A percentile compares a stretch with the other conserved stretches of the same genome.
These are phyloP conservation scores for Erebia ligea DNA, from an alignment of 2,888 invertebrate genomes.

Conservation along the genomic window DNA sequence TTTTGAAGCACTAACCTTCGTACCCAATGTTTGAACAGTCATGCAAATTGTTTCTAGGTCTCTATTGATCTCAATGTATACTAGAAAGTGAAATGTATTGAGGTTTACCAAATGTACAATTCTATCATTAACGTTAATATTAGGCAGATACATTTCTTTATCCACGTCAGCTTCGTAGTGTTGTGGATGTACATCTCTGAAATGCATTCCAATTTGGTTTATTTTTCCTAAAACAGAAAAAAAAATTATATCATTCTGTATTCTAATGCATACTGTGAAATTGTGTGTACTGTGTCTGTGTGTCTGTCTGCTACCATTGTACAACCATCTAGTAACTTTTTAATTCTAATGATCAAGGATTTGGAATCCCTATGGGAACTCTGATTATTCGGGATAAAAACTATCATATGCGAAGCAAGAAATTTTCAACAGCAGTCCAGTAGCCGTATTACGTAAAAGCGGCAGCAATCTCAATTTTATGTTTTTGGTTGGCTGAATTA, in stretches of 20 bases:
- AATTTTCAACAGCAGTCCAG: too few species aligned
- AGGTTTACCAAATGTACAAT: constrained; percentile 52
- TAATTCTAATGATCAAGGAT: too few species aligned
- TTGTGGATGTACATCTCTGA: constrained; percentile 53
- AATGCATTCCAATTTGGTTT: constrained; percentile 56
- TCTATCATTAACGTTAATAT: constrained; percentile 46
- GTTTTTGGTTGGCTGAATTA: too few species aligned
- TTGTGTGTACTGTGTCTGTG: too few species aligned
- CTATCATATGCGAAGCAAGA: too few species aligned
- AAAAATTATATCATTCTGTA: not conserved
- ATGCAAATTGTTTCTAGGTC: constrained; percentile 52
- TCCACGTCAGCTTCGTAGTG: constrained; percentile 52
- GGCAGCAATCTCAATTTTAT: too few species aligned
- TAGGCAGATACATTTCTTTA: constrained; percentile 54
- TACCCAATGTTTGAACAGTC: constrained; percentile 60
- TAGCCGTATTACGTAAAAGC: too few species aligned
- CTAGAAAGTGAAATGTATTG: constrained; percentile 57
- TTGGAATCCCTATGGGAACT: too few species aligned
- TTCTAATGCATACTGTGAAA: not conserved
- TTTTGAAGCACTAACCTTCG: constrained; percentile 57
- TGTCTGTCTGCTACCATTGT: too few species aligned
- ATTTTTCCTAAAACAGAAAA: constrained; percentile 58
- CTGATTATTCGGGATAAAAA: too few species aligned
- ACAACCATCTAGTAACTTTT: too few species aligned
- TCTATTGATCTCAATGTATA: constrained; percentile 55